Evolutionary conservation across 1,140 invertebrate genomes (phyloP), one percentile per base, ranked within the genome.

Genomic region (Homalodisca vitripennis): DNA sequence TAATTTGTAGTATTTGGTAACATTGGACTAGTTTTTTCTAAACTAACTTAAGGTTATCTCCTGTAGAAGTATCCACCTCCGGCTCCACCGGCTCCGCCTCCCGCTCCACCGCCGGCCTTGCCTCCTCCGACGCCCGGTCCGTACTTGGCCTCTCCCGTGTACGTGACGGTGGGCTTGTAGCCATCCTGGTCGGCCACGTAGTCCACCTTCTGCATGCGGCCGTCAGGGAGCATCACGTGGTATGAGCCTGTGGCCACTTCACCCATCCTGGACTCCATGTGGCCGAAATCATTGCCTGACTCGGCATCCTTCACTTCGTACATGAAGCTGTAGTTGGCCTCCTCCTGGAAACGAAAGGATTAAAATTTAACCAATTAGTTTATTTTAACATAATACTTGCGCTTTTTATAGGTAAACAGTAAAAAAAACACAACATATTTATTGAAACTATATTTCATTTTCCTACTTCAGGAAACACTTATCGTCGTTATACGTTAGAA

Each of bases 181-280:
- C 92, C 92, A 69, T 90, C 87, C 74, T 85, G 83, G 77, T 92
- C 91, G 1, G 91, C 92, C 78, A 90, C 87, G 79, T 94, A 95
- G 77, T 91, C 86, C 48, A 60, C 55, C 74, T 92, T 86, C 82
- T 93, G 92, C 78, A 88, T 91, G 78, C 91, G 87, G 76, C 92
- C 92, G 82, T 94, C 92, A 66, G 92, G 92, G 74, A 94, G 84
- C 47, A 92, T 80, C 74, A 94, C 92, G 80, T 92, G 89, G 84
- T 93, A 95, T 77, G 89, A 86, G 75, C 92, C 92, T 77, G 86
- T 88, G 66, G 91, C 87, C 34, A 85, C 82, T 78, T 93, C 89
- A 48, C 90, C 92, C 77, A 92, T 87, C 68, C 92, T 84, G 75
- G 85, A 87, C 82, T 94, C 92, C 75, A 85, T 87, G 81, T 93